phyloP scores from a whole-genome alignment of 2,888 invertebrate genomes.

The Andrena marginata region DNA sequence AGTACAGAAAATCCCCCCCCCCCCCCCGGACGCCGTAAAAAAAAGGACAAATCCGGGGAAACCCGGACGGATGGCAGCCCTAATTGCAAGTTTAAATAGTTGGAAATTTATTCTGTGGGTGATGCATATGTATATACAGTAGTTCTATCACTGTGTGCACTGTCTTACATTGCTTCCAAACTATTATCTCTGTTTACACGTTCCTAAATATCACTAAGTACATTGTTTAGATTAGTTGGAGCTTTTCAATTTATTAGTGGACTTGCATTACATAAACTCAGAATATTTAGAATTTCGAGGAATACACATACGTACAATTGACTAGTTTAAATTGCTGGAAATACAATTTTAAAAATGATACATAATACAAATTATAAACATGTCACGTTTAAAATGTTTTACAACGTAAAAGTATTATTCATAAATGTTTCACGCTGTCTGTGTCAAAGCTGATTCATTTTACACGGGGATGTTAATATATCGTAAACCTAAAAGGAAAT shows the following conservation, averaged over 20 bases:
- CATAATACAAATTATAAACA: constrained; percentile 3
- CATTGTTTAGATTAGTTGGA: constrained; percentile 4
- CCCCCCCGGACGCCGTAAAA: too few species aligned
- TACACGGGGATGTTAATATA: not conserved
- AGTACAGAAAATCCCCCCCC: too few species aligned
- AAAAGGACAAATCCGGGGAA: too few species aligned
- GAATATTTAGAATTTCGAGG: constrained; percentile 11
- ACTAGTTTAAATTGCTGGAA: constrained; percentile 42
- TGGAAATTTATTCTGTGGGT: too few species aligned
- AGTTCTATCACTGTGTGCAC: not conserved
- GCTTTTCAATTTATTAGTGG: not conserved
- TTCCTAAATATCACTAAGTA: constrained; percentile 11
- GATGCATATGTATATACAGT: not conserved
- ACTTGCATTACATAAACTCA: constrained; percentile 23
- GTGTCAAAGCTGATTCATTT: not conserved
- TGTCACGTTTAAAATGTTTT: constrained; percentile 14
- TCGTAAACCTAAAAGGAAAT: not conserved
- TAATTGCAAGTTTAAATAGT: too few species aligned
- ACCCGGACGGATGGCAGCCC: too few species aligned
- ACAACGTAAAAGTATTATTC: not conserved
- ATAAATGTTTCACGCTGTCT: not conserved
- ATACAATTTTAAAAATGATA: constrained; percentile 15
- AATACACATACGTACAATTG: constrained; percentile 15
- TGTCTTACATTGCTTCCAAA: too few species aligned
- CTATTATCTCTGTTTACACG: not conserved